Evolutionary conservation across 2,113 vertebrate species (phyloP).

Genomic region (Sitta europaea): DNA sequence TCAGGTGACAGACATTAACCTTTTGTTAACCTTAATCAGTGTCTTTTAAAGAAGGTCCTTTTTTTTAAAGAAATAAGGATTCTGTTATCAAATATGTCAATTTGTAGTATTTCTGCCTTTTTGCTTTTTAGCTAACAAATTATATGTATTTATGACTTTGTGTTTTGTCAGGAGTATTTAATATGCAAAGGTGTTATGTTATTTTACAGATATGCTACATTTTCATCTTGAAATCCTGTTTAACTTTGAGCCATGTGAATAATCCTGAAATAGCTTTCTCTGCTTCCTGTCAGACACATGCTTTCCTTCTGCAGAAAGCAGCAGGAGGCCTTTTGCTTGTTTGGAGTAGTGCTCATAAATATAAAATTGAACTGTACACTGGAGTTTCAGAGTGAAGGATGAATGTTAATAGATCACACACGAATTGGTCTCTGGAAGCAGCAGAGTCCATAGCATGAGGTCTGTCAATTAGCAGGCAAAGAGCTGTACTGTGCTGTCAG

Average conservation of each 20-base stretch:
- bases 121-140: not conserved
- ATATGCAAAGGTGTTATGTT: not conserved
- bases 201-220: not conserved
- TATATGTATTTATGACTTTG: not conserved
- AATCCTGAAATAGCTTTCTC: constrained; percentile 45
- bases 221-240: constrained; percentile 24
- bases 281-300: constrained; percentile 26
- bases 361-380: not conserved
- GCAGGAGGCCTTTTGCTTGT: constrained; percentile 8
- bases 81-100: not conserved
- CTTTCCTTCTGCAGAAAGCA: constrained; percentile 25
- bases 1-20: constrained; percentile 21
- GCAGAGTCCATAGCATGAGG: not conserved
- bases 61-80: not conserved
- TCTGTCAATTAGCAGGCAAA: not conserved
- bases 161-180: too few species aligned
- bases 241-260: constrained; percentile 1
- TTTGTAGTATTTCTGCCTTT: not conserved
- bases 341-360: constrained; percentile 19
- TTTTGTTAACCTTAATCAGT: not conserved
- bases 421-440: not conserved
- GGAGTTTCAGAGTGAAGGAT: not conserved
- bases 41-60: not conserved
- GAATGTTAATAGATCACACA: not conserved
- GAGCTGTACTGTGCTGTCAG: not conserved